Conservation (phyloP, 1,140 invertebrate species). For the Heliconius nattereri region DNA sequence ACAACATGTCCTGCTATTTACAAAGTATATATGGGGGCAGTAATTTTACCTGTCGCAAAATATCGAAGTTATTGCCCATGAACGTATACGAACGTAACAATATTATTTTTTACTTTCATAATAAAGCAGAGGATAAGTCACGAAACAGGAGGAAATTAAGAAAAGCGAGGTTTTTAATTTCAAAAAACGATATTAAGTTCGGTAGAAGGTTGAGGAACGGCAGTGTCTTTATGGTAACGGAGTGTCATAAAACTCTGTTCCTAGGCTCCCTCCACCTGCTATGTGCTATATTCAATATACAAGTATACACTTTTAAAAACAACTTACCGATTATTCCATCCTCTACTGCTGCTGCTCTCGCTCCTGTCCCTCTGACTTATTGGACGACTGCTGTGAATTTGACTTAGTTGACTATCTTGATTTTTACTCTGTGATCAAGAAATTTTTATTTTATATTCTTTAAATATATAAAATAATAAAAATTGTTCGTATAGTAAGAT, state of each 20-base stretch:
- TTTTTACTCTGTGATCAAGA: not conserved
- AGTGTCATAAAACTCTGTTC: not conserved
- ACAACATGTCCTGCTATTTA: no score
- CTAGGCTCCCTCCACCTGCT: not conserved
- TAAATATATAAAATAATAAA: not conserved
- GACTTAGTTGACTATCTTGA: not conserved
- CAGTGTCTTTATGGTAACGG: no score
- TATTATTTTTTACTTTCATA: no score
- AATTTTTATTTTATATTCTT: no score
- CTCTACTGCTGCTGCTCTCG: not conserved
- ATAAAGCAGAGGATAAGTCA: no score
- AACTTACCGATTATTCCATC: slow-evolving; percentile 3
- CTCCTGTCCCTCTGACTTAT: not conserved
- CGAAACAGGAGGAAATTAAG: no score
- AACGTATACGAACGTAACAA: no score
- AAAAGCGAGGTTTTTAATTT: not conserved
- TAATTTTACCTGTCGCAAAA: no score
- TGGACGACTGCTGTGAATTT: not conserved
- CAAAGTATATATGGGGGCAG: no score
- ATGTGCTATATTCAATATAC: not conserved
- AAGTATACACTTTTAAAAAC: no score
- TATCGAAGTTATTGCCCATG: no score
- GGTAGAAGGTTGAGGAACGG: not conserved
- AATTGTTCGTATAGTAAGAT: no score
- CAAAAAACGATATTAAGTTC: not conserved